phyloP scores from a whole-genome alignment of 2,888 invertebrate species.

The Sylvicola fuscatus region DNA sequence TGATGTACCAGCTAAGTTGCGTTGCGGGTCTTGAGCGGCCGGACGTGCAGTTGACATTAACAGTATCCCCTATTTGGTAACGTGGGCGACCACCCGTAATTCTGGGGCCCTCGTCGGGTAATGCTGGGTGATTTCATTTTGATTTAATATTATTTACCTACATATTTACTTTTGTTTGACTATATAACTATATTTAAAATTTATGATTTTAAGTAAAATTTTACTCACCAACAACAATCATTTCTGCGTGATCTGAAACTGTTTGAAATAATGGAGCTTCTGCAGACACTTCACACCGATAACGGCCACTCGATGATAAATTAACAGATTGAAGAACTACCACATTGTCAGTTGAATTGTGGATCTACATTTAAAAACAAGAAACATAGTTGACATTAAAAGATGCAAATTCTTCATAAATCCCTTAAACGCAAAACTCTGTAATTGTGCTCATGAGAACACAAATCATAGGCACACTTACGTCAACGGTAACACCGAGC shows the following conservation, averaged over 20 bases:
- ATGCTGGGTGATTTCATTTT: constrained; percentile 31
- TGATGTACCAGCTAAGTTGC: constrained; percentile 69
- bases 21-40: constrained; percentile 66
- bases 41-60: constrained; percentile 69
- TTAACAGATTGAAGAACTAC: constrained; percentile 45
- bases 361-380: constrained; percentile 21
- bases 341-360: constrained; percentile 40
- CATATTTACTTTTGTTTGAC: background rate
- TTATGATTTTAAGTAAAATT: background rate
- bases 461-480: constrained; percentile 29
- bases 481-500: constrained; percentile 69
- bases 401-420: no score
- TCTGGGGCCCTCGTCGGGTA: constrained; percentile 63
- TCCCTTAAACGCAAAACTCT: no score
- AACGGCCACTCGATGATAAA: constrained; percentile 48
- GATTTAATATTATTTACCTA: background rate
- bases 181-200: background rate
- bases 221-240: constrained; percentile 50
- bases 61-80: constrained; percentile 63
- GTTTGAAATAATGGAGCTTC: constrained; percentile 60
- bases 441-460: background rate
- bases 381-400: no score
- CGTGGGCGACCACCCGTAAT: constrained; percentile 61
- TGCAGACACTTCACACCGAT: constrained; percentile 59
- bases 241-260: constrained; percentile 50